These are phyloP conservation scores for Copidosoma floridanum DNA, from an alignment of 1,140 invertebrate species.

Conservation along the genomic window DNA sequence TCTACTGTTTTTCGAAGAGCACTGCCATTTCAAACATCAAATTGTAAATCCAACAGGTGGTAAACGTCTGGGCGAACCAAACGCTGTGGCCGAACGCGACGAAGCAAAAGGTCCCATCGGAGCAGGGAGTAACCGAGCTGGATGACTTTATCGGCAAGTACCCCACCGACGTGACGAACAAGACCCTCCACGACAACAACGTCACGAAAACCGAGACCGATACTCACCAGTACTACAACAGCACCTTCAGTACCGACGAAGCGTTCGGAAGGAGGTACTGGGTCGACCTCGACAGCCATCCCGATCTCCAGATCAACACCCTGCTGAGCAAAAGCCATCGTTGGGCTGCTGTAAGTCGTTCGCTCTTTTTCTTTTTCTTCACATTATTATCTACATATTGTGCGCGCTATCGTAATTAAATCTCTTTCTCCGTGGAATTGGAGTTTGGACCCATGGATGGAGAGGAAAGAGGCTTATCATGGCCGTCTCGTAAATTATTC, in stretches of 20 bases:
- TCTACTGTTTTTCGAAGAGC: too few relatives aligned
- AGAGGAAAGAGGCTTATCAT: too few relatives aligned
- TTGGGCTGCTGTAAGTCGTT: conserved; percentile 75
- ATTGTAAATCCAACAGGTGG: conserved; percentile 7
- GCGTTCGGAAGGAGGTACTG: conserved; percentile 65
- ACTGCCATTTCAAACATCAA: too few relatives aligned
- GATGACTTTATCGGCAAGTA: conserved; percentile 52
- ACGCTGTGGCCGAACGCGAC: conserved; percentile 33
- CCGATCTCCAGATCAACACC: conserved; percentile 63
- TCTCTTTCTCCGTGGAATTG: too few relatives aligned
- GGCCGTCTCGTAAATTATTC: too few relatives aligned
- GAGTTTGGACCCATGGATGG: too few relatives aligned
- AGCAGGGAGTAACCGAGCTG: conserved; percentile 14
- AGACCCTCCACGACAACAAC: conserved; percentile 54
- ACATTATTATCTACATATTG: too few relatives aligned
- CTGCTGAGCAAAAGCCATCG: conserved; percentile 84
- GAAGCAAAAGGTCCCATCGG: not conserved
- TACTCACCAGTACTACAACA: conserved; percentile 77
- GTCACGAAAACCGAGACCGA: conserved; percentile 62
- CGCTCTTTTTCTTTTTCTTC: not conserved
- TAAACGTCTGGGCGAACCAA: conserved; percentile 33
- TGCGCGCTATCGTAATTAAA: too few relatives aligned
- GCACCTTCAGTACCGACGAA: conserved; percentile 63
- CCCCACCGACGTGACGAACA: conserved; percentile 46
- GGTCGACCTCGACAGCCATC: conserved; percentile 67